Conservation (phyloP, 1,140 invertebrate species). For the Anthonomus grandis region DNA sequence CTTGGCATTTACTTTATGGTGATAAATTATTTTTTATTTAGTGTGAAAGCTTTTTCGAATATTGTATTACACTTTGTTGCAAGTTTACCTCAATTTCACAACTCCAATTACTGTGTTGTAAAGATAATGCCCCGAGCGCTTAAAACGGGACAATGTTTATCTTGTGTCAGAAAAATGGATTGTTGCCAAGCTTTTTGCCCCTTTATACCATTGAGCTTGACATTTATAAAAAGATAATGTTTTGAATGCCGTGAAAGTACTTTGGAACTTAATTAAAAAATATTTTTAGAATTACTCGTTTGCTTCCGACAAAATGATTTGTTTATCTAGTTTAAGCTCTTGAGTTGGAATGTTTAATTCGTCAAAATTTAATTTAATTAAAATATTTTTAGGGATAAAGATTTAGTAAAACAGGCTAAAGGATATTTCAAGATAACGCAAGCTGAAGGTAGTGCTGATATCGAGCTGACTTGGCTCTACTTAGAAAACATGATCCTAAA, state of each 20-base stretch:
- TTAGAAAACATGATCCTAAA: constrained; percentile 51
- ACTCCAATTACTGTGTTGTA: not conserved
- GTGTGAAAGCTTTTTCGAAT: constrained; percentile 3
- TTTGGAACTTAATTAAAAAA: too few species aligned
- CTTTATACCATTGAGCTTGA: too few species aligned
- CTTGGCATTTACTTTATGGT: constrained; percentile 18
- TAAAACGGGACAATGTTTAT: too few species aligned
- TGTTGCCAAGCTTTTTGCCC: not conserved
- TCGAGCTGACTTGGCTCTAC: constrained; percentile 40
- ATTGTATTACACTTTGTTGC: constrained; percentile 1
- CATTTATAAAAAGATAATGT: too few species aligned
- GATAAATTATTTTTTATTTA: constrained; percentile 20
- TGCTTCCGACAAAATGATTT: too few species aligned
- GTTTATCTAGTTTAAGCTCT: too few species aligned
- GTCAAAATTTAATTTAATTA: not conserved
- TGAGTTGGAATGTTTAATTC: too few species aligned
- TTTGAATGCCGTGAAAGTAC: too few species aligned
- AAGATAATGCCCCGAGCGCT: not conserved
- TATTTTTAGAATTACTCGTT: too few species aligned
- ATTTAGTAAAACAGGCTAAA: not conserved
- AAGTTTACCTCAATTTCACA: not conserved
- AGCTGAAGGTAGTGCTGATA: constrained; percentile 36
- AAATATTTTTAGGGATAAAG: constrained; percentile 14
- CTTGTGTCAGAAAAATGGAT: too few species aligned
- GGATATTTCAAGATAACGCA: constrained; percentile 28